Evolutionary conservation across 1,140 invertebrate species (phyloP), one percentile per base, ranked within the genome.

Genomic region (Gyrodactylus salaris): DNA sequence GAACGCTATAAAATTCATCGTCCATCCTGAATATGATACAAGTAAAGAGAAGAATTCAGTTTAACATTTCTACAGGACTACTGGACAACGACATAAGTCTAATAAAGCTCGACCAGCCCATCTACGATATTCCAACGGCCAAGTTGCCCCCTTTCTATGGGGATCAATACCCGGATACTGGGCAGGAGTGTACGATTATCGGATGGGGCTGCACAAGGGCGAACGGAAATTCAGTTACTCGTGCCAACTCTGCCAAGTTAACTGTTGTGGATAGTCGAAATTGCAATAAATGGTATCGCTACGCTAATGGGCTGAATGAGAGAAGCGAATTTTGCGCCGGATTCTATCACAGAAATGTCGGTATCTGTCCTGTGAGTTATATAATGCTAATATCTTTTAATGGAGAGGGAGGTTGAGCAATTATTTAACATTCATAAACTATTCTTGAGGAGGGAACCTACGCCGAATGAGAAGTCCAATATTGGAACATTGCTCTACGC

Each of bases 251-350:
- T 1, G n/a, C 24, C 1, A 24, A 25, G n/a, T 25, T 71, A 2
- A 71, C 25, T 20, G 70, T 71, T 7, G 21, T 21, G n/a, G n/a
- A 22, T 24, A 71, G 25, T 71, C 1, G 25, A 1, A 24, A 25
- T 20, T 71, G 70, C 70, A 71, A 24, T 20, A 20, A 71, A 16
- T 21, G 21, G 23, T 71, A 24, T 71, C 21, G 20, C n/a, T 21
- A 21, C 2, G 21, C 70, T 25, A 71, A 24, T 25, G 70, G 25
- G 20, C 25, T 71, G 1, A 71, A 71, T 71, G 19, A 21, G 1
- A 1, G 26, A 24, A 71, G 70, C 25, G 70, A 71, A 25, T 71
- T 71, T 71, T 71, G 70, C n/a, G 70, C 70, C 1, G 70, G 70
- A 1, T 71, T 25, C 26, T 71, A 24, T 21, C 21, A 25, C 21